Conservation (phyloP, 2,888 invertebrate genomes). For the Myopa tessellatipennis region DNA sequence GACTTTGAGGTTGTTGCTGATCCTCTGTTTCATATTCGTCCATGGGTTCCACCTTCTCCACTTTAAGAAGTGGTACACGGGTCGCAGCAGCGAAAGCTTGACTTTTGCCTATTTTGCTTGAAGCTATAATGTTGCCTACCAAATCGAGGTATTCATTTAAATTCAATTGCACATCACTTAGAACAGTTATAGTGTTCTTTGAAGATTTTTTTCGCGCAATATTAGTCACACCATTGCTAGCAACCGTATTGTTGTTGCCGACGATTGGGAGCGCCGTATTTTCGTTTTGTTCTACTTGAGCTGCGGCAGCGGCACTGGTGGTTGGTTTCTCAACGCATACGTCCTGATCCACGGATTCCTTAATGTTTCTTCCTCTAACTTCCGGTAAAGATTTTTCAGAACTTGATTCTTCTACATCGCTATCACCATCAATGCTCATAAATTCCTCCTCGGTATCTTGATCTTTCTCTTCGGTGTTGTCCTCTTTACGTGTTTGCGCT, state of each 20-base stretch:
- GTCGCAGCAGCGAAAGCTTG: conserved; percentile 54
- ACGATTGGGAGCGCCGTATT: conserved; percentile 21
- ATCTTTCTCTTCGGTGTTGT: not conserved
- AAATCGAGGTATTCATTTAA: conserved; percentile 66
- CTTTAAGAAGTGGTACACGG: conserved; percentile 61
- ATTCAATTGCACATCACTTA: conserved; percentile 68
- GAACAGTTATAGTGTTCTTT: conserved; percentile 64
- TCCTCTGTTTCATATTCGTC: conserved; percentile 56
- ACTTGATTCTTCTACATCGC: conserved; percentile 32
- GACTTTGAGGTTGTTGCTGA: conserved; percentile 14
- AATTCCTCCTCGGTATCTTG: conserved; percentile 55
- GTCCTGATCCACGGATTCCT: conserved; percentile 38
- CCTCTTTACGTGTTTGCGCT: conserved; percentile 7
- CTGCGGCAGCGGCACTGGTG: conserved; percentile 17
- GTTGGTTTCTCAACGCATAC: conserved; percentile 39
- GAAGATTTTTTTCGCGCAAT: conserved; percentile 52
- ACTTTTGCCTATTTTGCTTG: conserved; percentile 60
- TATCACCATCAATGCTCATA: conserved; percentile 55
- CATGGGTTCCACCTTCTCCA: conserved; percentile 63
- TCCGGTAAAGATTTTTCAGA: conserved; percentile 14
- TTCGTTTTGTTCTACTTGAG: not conserved
- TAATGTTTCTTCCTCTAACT: conserved; percentile 29
- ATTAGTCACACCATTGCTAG: conserved; percentile 16
- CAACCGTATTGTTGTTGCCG: conserved; percentile 20
- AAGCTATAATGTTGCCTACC: conserved; percentile 67